These are phyloP conservation scores for Lycaon pictus DNA, from an alignment of 2,113 vertebrate species.

Conservation along the genomic window DNA sequence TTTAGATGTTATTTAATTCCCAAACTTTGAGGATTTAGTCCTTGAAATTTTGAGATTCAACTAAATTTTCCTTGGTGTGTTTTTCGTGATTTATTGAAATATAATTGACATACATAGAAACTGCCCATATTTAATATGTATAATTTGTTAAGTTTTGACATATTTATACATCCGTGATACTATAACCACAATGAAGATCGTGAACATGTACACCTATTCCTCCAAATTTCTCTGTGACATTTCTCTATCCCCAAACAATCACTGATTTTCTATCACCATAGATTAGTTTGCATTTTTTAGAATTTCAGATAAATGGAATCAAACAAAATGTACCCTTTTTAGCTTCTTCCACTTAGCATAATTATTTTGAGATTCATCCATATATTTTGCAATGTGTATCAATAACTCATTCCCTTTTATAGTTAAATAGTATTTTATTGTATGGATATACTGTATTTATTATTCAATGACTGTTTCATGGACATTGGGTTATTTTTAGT, in stretches of 20 bases:
- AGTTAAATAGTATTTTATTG: neutral
- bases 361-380: neutral
- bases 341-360: neutral
- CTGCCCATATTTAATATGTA: neutral
- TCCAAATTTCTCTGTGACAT: neutral
- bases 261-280: neutral
- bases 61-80: neutral
- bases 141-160: neutral
- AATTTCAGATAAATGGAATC: neutral
- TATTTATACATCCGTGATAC: neutral
- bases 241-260: neutral
- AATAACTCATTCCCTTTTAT: neutral
- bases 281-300: neutral
- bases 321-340: neutral
- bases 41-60: neutral
- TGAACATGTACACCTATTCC: neutral
- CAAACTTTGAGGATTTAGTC: neutral
- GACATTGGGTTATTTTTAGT: neutral
- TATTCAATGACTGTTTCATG: neutral
- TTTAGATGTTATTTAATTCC: neutral
- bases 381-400: neutral
- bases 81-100: neutral
- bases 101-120: neutral
- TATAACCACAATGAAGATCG: neutral
- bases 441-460: neutral